Percentiles rank a stretch among this genome's conserved stretches.
Evolutionary conservation across 1,140 invertebrate species (phyloP).

Genomic region (Scaptomyza graminum): DNA sequence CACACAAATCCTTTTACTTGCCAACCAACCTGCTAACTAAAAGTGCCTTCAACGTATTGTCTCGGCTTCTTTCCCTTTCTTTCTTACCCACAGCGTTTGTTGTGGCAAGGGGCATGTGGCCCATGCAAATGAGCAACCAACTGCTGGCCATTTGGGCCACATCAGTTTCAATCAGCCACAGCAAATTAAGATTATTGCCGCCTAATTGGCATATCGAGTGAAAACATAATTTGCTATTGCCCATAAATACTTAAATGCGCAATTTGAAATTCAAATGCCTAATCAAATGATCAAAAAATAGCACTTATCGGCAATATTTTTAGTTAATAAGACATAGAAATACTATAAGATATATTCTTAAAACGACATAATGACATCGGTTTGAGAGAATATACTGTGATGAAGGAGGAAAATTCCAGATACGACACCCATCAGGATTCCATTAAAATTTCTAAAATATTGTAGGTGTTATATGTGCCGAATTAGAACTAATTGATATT

Average conservation of each 20-base stretch:
- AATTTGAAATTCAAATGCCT: no score
- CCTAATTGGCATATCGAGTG: constrained; percentile 28
- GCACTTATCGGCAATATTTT: no score
- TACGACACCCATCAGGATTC: no score
- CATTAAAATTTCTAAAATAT: no score
- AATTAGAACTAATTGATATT: not conserved
- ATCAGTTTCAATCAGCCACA: not conserved
- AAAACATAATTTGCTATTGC: constrained; percentile 27
- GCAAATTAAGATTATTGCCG: constrained; percentile 8
- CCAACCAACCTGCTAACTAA: not conserved
- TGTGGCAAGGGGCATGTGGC: not conserved
- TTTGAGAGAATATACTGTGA: no score
- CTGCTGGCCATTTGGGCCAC: not conserved
- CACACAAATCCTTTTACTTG: constrained; percentile 12
- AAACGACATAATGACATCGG: no score
- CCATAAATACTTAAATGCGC: no score
- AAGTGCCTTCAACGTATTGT: not conserved
- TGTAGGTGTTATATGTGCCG: no score
- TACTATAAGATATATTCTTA: no score
- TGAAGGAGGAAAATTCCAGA: no score
- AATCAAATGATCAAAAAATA: no score
- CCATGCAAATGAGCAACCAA: constrained; percentile 1
- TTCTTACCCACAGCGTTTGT: not conserved
- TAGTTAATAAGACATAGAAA: no score
- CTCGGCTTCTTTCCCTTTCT: not conserved